Percentiles rank a stretch among this genome's conserved stretches.
Conservation (phyloP, 2,888 invertebrate species). For the Limnephilus auricula region DNA sequence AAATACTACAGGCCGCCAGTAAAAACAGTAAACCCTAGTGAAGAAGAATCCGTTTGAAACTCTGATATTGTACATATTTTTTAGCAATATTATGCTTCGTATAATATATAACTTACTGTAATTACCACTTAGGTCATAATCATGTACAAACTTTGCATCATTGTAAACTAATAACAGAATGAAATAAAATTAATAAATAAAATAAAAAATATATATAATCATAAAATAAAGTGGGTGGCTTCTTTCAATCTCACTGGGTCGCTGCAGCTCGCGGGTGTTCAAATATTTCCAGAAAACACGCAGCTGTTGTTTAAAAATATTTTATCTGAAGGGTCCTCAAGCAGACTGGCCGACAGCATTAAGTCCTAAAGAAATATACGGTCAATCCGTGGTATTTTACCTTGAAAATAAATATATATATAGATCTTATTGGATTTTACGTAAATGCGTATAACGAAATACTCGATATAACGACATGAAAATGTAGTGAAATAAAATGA, state of each 20-base stretch:
- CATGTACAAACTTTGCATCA: too few relatives aligned
- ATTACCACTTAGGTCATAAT: too few relatives aligned
- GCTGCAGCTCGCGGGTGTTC: slow-evolving; percentile 42
- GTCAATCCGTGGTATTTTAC: slow-evolving; percentile 12
- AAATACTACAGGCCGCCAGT: too few relatives aligned
- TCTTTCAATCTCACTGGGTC: neutral
- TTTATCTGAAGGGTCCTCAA: slow-evolving; percentile 62
- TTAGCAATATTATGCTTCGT: too few relatives aligned
- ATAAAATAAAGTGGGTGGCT: neutral
- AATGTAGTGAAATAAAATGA: neutral
- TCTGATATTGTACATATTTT: too few relatives aligned
- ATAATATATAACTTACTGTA: too few relatives aligned
- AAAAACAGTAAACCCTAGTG: too few relatives aligned
- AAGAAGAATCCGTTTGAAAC: too few relatives aligned
- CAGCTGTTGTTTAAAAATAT: slow-evolving; percentile 66
- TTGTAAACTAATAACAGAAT: too few relatives aligned
- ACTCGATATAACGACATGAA: neutral
- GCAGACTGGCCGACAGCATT: slow-evolving; percentile 11
- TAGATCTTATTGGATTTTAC: neutral
- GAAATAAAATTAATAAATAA: neutral
- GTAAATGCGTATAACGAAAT: neutral
- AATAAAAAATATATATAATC: neutral
- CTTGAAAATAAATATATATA: slow-evolving; percentile 13
- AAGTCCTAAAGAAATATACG: slow-evolving; percentile 14
- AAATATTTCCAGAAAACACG: slow-evolving; percentile 66